Evolutionary conservation across 2,888 invertebrate species (phyloP).

Genomic region (Tortrix viridana): DNA sequence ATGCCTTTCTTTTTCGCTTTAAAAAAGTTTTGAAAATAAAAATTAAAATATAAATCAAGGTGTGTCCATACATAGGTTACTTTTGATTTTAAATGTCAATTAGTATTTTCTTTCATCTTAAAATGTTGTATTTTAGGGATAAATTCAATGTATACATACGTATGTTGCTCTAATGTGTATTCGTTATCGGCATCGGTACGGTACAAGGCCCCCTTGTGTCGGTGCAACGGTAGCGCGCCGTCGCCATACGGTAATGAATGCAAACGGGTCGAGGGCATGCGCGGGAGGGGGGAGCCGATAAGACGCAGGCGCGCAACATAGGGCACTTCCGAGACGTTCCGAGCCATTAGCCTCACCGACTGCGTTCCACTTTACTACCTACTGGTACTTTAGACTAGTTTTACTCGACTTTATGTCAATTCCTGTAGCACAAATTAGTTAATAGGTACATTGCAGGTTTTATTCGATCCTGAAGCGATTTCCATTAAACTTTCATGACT

Average conservation of each 20-base stretch:
- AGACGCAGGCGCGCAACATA: constrained; percentile 56
- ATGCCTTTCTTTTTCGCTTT: too few species aligned
- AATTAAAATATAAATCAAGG: too few species aligned
- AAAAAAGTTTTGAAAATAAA: too few species aligned
- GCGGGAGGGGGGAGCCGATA: constrained; percentile 35
- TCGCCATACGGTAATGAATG: constrained; percentile 51
- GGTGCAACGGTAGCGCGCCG: constrained; percentile 37
- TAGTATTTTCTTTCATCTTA: neutral
- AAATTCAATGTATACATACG: constrained; percentile 14
- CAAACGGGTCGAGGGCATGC: constrained; percentile 61
- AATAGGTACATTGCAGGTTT: too few species aligned
- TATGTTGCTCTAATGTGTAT: constrained; percentile 41
- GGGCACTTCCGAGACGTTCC: constrained; percentile 73
- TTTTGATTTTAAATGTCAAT: too few species aligned
- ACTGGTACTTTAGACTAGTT: constrained; percentile 29
- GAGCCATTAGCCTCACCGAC: constrained; percentile 68
- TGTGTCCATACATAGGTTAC: too few species aligned
- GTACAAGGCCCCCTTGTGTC: constrained; percentile 38
- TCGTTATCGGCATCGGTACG: constrained; percentile 40
- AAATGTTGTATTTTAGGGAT: neutral
- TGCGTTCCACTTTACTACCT: constrained; percentile 45
- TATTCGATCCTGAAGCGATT: too few species aligned
- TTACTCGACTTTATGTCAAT: constrained; percentile 15
- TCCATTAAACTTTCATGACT: too few species aligned
- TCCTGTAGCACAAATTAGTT: neutral